These are phyloP conservation scores for Hapalemur alaotrensis DNA, from an alignment of 2,797 vertebrate species.

Conservation along the genomic window DNA sequence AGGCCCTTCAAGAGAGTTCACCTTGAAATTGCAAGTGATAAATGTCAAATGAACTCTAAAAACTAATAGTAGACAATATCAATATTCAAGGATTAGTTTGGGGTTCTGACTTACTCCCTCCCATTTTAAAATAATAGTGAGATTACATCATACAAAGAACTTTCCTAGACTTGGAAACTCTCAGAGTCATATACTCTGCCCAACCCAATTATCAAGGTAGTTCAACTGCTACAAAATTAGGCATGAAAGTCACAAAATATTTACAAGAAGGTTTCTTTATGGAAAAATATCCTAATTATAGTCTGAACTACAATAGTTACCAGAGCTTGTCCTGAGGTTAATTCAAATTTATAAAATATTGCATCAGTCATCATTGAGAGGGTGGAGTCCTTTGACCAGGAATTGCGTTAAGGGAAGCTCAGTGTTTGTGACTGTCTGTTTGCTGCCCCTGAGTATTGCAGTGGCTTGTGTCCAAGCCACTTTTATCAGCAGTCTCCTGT, in stretches of 20 bases:
- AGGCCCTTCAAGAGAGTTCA: not conserved
- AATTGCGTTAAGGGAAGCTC: not conserved
- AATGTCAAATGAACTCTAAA: not conserved
- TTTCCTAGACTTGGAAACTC: not conserved
- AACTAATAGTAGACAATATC: not conserved
- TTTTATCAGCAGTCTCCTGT: not conserved
- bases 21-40: constrained; percentile 14
- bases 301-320: not conserved
- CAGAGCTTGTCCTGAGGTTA: not conserved
- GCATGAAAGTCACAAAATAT: not conserved
- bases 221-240: not conserved
- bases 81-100: not conserved
- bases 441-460: not conserved
- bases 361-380: not conserved
- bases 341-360: constrained; percentile 1
- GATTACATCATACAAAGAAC: not conserved
- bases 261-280: constrained; percentile 5
- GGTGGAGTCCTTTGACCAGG: not conserved
- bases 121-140: not conserved
- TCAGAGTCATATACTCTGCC: not conserved
- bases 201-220: not conserved
- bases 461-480: not conserved
- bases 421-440: not conserved
- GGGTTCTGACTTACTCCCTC: not conserved
- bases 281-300: not conserved